phyloP scores from a whole-genome alignment of 2,888 invertebrate species.

The Stenichneumon culpator region DNA sequence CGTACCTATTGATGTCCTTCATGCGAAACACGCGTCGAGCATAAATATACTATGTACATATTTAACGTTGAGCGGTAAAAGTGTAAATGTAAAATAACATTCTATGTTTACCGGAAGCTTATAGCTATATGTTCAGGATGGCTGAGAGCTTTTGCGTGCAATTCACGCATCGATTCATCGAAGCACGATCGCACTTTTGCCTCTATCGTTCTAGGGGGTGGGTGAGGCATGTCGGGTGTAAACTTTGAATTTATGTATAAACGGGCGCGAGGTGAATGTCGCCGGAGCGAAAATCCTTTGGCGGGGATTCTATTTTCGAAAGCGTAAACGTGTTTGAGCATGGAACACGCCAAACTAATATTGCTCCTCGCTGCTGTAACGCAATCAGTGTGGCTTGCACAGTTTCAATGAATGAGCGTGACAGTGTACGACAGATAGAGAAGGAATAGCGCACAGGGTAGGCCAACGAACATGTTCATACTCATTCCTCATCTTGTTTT shows the following conservation, averaged over 20 bases:
- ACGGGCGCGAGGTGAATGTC: slow-evolving; percentile 1
- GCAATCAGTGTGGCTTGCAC: neutral
- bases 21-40: slow-evolving; percentile 22
- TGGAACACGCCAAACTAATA: neutral
- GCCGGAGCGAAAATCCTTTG: neutral
- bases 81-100: neutral
- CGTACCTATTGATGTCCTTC: neutral
- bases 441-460: slow-evolving; percentile 11
- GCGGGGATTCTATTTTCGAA: neutral
- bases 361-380: neutral
- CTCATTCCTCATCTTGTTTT: neutral
- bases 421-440: neutral
- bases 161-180: slow-evolving; percentile 24
- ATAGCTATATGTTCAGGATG: neutral
- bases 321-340: neutral
- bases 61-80: slow-evolving; percentile 3
- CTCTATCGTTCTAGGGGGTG: neutral
- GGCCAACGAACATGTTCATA: neutral
- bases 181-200: slow-evolving; percentile 9
- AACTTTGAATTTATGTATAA: slow-evolving; percentile 7
- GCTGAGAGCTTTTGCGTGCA: slow-evolving; percentile 8
- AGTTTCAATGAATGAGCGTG: neutral
- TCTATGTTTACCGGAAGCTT: neutral
- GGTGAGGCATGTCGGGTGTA: slow-evolving; percentile 1
- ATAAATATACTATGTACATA: slow-evolving; percentile 21